Evolutionary conservation across 2,888 invertebrate species (phyloP), one percentile per base, ranked within the genome.

Genomic region (Cheilosia vulpina): DNA sequence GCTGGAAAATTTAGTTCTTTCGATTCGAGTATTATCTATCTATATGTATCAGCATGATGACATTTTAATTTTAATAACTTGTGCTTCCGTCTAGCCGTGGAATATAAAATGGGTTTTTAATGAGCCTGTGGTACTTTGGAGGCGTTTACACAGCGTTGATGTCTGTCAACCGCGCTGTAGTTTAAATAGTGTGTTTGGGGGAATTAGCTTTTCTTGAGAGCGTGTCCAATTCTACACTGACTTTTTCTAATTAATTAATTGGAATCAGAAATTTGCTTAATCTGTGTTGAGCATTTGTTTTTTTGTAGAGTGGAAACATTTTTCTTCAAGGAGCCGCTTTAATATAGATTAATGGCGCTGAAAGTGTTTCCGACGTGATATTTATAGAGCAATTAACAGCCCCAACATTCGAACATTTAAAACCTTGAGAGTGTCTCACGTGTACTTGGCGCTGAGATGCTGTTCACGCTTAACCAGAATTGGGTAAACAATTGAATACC

Each of bases 31-130:
- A 63, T 47, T 19, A 4, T 47, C 0, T 47, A 7, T 45, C n/a
- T 11, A 11, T 34, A 11, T 38, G 0, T 73, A 19, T 73, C 31
- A 34, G 24, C 41, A 43, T 34, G 68, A 77, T 68, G 76, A 77
- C 68, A 68, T 60, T 68, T 60, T 68, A 58, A 68, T 76, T 58
- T 77, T 53, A 66, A 58, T 60, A 52, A 15, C 27, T 50, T 65
- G 38, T 24, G 65, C 41, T 58, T 75, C 66, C 66, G 58, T 66
- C 65, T 31, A 58, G 19, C 9, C 6, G 19, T 21, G 24, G 17
- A 19, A 50, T 60, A 62, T 31, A 68, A 47, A 77, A 77, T 77
- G 58, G 17, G 43, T 68, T 77, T 68, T 68, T 68, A 77, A 77
- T 77, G 76, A 68, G 68, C n/a, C 21, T 17, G 4, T 17, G 9